These are phyloP conservation scores for Cyphomyrus plagiostoma DNA, from an alignment of 2,113 vertebrate genomes.

Conservation along the genomic window DNA sequence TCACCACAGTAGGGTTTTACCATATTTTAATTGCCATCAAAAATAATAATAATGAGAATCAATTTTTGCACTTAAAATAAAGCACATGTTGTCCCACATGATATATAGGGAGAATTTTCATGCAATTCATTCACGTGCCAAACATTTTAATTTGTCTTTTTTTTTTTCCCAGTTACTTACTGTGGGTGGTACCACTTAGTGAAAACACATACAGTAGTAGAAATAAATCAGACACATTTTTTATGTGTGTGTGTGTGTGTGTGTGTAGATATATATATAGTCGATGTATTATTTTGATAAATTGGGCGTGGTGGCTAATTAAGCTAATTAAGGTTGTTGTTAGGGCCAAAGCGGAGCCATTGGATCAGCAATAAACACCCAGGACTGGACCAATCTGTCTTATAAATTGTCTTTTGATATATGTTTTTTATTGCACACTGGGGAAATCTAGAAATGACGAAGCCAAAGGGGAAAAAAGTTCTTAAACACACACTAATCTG, in stretches of 20 bases:
- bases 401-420: conserved; percentile 7
- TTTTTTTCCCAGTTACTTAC: background rate
- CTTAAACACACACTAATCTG: background rate
- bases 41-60: background rate
- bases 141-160: background rate
- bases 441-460: background rate
- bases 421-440: background rate
- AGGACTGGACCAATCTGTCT: background rate
- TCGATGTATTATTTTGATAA: background rate
- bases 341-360: background rate
- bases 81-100: background rate
- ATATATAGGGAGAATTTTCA: background rate
- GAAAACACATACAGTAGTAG: background rate
- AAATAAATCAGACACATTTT: background rate
- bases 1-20: background rate
- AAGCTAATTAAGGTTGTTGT: conserved; percentile 6
- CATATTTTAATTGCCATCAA: background rate
- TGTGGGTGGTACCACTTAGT: background rate
- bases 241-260: background rate
- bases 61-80: background rate
- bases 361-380: background rate
- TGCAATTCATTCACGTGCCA: background rate
- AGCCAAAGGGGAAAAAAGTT: background rate
- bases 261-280: background rate
- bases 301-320: background rate